Evolutionary conservation across 2,888 invertebrate genomes (phyloP).

Genomic region (Sinohyriopsis cumingii): DNA sequence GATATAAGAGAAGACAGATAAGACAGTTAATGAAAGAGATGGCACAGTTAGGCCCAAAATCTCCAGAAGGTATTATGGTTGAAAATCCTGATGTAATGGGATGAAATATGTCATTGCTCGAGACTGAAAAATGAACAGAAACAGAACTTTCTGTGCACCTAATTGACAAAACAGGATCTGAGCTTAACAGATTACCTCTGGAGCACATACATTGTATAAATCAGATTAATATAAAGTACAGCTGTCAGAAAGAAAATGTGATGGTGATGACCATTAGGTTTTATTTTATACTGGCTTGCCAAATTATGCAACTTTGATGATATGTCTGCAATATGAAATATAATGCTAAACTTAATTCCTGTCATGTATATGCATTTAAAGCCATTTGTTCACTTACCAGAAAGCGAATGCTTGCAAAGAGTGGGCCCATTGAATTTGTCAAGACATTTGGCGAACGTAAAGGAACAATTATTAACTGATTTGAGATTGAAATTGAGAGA

Average conservation of each 20-base stretch:
- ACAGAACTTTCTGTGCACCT: not conserved
- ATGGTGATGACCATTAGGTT: no score
- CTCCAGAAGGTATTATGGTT: no score
- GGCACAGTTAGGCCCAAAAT: no score
- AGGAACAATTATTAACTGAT: constrained; percentile 33
- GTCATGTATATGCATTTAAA: constrained; percentile 19
- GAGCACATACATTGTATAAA: not conserved
- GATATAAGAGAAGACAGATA: no score
- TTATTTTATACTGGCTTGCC: no score
- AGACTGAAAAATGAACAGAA: no score
- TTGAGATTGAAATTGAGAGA: constrained; percentile 30
- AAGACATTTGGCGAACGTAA: constrained; percentile 21
- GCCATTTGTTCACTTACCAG: constrained; percentile 24
- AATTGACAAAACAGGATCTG: not conserved
- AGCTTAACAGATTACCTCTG: not conserved
- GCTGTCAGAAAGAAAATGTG: no score
- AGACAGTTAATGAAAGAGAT: no score
- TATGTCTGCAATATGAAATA: constrained; percentile 18
- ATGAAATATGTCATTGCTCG: no score
- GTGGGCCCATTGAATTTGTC: constrained; percentile 23
- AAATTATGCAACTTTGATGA: no score
- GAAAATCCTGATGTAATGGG: no score
- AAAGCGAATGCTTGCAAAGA: constrained; percentile 18
- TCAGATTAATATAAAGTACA: no score
- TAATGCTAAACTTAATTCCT: constrained; percentile 12